These are phyloP conservation scores for Ciconia maguari DNA, from an alignment of 2,113 vertebrate genomes.

Conservation along the genomic window DNA sequence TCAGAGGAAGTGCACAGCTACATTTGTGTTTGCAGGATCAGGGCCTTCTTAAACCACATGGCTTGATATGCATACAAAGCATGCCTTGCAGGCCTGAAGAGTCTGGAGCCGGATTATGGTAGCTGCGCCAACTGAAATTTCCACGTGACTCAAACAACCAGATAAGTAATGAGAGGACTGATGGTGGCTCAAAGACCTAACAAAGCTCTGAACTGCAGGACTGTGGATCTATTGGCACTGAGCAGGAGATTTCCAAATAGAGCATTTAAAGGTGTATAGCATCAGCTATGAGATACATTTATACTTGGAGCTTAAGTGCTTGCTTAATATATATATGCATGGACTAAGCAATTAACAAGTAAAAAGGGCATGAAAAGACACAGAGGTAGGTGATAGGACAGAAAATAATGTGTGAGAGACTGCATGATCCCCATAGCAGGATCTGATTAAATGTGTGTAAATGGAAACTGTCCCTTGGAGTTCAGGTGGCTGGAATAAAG, in stretches of 20 bases:
- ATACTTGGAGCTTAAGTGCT: not conserved
- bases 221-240: fast-evolving
- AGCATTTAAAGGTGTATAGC: not conserved
- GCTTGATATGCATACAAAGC: not conserved
- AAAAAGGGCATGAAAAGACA: not conserved
- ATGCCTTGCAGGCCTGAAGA: not conserved
- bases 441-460: not conserved
- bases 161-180: not conserved
- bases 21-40: not conserved
- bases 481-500: not conserved
- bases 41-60: not conserved
- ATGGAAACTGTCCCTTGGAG: not conserved
- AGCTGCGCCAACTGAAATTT: not conserved
- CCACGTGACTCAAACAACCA: not conserved
- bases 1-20: not conserved
- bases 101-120: fast-evolving
- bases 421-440: not conserved
- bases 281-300: not conserved
- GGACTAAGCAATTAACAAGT: not conserved
- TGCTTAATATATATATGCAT: not conserved
- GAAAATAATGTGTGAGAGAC: not conserved
- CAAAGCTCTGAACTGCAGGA: not conserved
- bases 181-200: not conserved
- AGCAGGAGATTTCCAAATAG: not conserved
- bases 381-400: not conserved